Evolutionary conservation across 2,113 vertebrate species (phyloP).

Genomic region (Equus przewalskii): DNA sequence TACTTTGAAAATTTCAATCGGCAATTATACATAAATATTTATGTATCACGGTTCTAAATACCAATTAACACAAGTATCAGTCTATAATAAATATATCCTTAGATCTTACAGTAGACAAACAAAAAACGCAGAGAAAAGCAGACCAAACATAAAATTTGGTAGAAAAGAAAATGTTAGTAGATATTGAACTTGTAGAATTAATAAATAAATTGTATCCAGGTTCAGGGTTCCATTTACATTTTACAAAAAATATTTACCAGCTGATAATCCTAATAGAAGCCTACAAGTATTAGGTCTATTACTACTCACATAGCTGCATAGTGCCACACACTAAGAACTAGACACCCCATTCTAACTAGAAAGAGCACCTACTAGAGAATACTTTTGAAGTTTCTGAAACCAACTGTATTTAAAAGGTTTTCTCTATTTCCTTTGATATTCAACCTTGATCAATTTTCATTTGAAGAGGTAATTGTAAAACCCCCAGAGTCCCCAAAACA

Average conservation of each 20-base stretch:
- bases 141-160: not conserved
- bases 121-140: not conserved
- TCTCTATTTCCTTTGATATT: conserved; percentile 75
- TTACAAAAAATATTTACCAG: not conserved
- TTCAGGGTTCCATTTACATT: not conserved
- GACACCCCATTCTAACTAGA: not conserved
- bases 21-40: not conserved
- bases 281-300: not conserved
- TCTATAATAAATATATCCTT: not conserved
- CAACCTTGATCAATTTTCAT: conserved; percentile 77
- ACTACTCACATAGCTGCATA: not conserved
- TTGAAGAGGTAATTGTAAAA: conserved; percentile 75
- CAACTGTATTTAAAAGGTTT: conserved; percentile 43
- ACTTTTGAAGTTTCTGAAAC: conserved; percentile 56
- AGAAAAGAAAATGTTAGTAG: not conserved
- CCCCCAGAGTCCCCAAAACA: conserved; percentile 46
- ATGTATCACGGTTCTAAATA: not conserved
- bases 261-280: not conserved
- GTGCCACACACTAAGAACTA: not conserved
- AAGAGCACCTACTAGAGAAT: conserved; percentile 6
- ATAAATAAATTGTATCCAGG: not conserved
- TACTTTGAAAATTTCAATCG: not conserved
- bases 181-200: not conserved
- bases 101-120: not conserved
- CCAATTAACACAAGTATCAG: not conserved